Base-by-base conservation (phyloP, 2,888 invertebrate genomes). In the Synergus laeviventris region DNA sequence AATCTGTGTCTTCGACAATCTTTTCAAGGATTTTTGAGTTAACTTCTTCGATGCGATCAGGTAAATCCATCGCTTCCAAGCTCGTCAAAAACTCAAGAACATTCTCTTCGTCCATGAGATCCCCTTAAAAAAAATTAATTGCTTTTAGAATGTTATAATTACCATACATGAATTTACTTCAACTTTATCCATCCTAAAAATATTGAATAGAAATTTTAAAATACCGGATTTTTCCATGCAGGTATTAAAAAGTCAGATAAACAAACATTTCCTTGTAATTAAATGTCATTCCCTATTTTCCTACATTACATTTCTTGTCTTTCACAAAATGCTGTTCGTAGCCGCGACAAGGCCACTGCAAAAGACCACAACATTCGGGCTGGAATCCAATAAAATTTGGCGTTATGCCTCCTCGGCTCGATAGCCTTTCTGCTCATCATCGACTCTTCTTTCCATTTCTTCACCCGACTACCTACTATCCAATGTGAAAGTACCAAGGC, bases 31-130 rank as follows among this genome's bases (percentile, higher is more conserved):
- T 97, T 91, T 96, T 96, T 81, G 97, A 94, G 91, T 98, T 98
- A 75, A 98, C 97, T 93, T 98, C 98, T 93, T 98, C 98, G 91
- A 98, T 98, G 91, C 97, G 94, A 92, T 98, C 97, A 73, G 98
- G 97, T 88, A 97, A 93, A 91, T 97, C 97, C 97, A 98, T 97
- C 84, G 97, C 97, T 93, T 98, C 97, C 88, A 98, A 93, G 90
- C 97, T 97, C 87, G 97, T 97, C 87, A 98, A 93, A 92, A 98
- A 98, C 92, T 97, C 97, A 91, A 98, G 93, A 84, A 98, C 97
- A 91, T 94, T 96, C 91, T 97, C 97, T 92, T 97, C 97, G 92
- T 97, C 97, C 97, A 97, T 97, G 91, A 97, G 93, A 94, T 98
- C 97, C 92, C 97, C 96, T 31, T 96, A 90, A 36, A 92, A 91